These are phyloP conservation scores for Glyptemys insculpta DNA, from an alignment of 2,797 vertebrate genomes.

Conservation along the genomic window DNA sequence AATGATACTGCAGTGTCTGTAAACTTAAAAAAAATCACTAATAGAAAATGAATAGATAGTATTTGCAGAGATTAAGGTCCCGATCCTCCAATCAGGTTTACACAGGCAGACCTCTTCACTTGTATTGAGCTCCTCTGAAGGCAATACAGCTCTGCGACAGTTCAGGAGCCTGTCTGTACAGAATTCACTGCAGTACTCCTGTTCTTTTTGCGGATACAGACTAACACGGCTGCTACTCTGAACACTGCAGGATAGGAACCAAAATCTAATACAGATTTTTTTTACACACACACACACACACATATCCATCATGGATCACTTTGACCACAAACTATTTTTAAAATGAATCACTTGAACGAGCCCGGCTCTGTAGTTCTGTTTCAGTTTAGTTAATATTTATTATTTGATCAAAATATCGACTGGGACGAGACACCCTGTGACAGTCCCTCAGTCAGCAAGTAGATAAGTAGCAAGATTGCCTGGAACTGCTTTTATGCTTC, in stretches of 20 bases:
- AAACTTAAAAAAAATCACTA: not conserved
- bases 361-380: not conserved
- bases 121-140: not conserved
- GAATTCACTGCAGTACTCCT: not conserved
- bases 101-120: not conserved
- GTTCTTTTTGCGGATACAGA: too few relatives aligned
- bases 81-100: not conserved
- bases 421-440: not conserved
- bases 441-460: not conserved
- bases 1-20: not conserved
- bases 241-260: not conserved
- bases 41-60: accelerated
- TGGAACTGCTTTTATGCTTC: not conserved
- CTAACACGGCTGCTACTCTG: too few relatives aligned
- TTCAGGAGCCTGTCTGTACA: not conserved
- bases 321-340: not conserved
- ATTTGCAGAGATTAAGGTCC: accelerated
- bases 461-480: not conserved
- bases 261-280: not conserved
- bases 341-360: not conserved
- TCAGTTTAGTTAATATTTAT: not conserved
- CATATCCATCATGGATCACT: too few relatives aligned
- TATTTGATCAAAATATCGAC: not conserved
- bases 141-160: not conserved
- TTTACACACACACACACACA: too few relatives aligned